Base-by-base conservation (phyloP, 2,888 invertebrate genomes). In the Esperia sulphurella region DNA sequence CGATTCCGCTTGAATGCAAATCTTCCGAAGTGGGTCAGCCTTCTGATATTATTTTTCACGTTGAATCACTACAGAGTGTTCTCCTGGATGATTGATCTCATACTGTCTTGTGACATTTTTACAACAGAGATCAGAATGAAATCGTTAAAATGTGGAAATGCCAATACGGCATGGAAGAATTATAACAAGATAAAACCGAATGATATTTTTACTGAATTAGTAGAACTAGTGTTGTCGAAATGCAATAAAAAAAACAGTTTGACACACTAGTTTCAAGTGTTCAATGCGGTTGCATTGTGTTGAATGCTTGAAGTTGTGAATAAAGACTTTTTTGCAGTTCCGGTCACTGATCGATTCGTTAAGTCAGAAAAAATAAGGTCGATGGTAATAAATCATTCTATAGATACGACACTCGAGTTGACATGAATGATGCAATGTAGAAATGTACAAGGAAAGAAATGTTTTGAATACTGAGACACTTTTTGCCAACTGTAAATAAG, bases 1-100 rank as follows among this genome's bases (percentile, higher is more conserved):
- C 68, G 60, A 71, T 72, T 65, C 65, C 66, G 70, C 67, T 67
- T 81, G 85, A 85, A 87, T 89, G 86, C 86, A 88, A 88, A 89
- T 88, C 73, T 79, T 69, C 71, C 69, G 70, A 88, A 87, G 73
- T 86, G 76, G 88, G 87, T 88, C 87, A 86, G 69, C 63, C 63
- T 63, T 64, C 69, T 68, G 72, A 75, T 77, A 81, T 82, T 83
- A 80, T 86, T 83, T 82, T 83, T 77, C 73, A 77, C 72, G 76
- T 76, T 66, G 71, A 74, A 75, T 75, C 75, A 76, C 76, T 81
- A 76, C 74, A 74, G 68, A 63, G 65, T 68, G 70, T 68, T 76
- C 76, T 67, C 58, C 60, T 56, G 71, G 71, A 79, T 88, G 88
- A 89, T 88, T 82, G 87, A 88, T 88, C 66, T 79, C 77, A 77